These are phyloP conservation scores for Typhlichthys eigenmanni DNA, from an alignment of 2,797 vertebrate genomes.

Conservation along the genomic window DNA sequence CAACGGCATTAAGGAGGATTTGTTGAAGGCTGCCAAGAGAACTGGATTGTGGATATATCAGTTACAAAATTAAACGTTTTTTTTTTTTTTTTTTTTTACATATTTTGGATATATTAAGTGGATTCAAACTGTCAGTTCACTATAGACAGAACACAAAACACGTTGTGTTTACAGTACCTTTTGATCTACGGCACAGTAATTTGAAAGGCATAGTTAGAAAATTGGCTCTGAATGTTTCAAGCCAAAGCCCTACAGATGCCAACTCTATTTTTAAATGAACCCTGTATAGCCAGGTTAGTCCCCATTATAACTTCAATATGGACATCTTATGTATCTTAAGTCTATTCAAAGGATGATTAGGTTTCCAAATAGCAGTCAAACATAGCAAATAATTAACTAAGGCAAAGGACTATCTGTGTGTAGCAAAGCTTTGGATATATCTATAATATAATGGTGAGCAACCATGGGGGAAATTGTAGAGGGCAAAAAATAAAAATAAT, in stretches of 20 bases:
- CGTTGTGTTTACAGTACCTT: too few relatives aligned
- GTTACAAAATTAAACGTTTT: slow-evolving; percentile 32
- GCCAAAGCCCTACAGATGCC: slow-evolving; percentile 2
- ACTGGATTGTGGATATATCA: slow-evolving; percentile 51
- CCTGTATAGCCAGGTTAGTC: neutral
- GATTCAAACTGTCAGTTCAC: too few relatives aligned
- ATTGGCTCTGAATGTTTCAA: slow-evolving; percentile 11
- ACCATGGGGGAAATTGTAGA: slow-evolving; percentile 70
- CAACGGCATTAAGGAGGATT: slow-evolving; percentile 69
- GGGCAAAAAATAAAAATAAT: slow-evolving; percentile 53
- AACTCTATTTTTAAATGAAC: slow-evolving; percentile 8
- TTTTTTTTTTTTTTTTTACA: neutral
- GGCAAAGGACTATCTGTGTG: slow-evolving; percentile 48
- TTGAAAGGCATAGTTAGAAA: neutral
- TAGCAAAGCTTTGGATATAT: slow-evolving; percentile 37
- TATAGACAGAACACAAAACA: too few relatives aligned
- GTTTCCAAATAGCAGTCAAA: slow-evolving; percentile 55
- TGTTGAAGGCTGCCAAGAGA: slow-evolving; percentile 42
- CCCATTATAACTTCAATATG: slow-evolving; percentile 7
- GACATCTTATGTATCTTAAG: slow-evolving; percentile 26
- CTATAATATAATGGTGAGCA: slow-evolving; percentile 58
- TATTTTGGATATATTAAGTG: too few relatives aligned
- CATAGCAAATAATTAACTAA: slow-evolving; percentile 62
- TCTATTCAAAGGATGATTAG: slow-evolving; percentile 35
- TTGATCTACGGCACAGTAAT: too few relatives aligned